Conservation (phyloP, 2,797 vertebrate genomes). For the Sciurus vulgaris region DNA sequence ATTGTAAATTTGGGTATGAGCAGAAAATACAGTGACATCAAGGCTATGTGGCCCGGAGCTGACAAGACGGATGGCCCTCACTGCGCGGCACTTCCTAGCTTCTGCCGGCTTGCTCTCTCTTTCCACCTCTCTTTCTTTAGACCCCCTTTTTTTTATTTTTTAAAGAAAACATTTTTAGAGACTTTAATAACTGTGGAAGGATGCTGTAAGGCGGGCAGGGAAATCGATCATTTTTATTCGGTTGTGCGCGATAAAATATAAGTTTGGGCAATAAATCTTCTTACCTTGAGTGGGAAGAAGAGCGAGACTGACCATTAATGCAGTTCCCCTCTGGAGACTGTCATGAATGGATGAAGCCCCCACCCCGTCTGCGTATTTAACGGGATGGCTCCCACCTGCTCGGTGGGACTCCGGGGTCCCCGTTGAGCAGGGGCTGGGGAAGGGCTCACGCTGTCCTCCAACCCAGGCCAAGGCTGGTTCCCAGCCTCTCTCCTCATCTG, state of each 20-base stretch:
- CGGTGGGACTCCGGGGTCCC: not conserved
- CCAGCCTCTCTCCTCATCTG: not conserved
- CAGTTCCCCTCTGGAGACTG: slow-evolving; percentile 62
- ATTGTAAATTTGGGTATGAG: slow-evolving; percentile 83
- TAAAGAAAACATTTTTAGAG: slow-evolving; percentile 86
- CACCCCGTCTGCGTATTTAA: slow-evolving; percentile 18
- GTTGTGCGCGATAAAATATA: slow-evolving; percentile 85
- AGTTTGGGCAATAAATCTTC: slow-evolving; percentile 84
- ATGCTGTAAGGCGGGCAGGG: slow-evolving; percentile 84
- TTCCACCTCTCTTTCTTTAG: slow-evolving; percentile 77
- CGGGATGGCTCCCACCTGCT: not conserved
- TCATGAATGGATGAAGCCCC: slow-evolving; percentile 67
- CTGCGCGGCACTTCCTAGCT: slow-evolving; percentile 78
- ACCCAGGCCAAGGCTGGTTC: too few species aligned
- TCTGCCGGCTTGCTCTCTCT: slow-evolving; percentile 63
- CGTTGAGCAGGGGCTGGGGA: not conserved
- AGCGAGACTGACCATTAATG: slow-evolving; percentile 69
- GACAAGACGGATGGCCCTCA: slow-evolving; percentile 86
- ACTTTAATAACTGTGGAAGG: slow-evolving; percentile 84
- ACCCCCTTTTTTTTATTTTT: not conserved
- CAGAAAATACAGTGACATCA: slow-evolving; percentile 87
- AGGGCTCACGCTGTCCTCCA: fast-evolving
- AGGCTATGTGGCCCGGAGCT: slow-evolving; percentile 85
- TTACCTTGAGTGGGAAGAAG: slow-evolving; percentile 85
- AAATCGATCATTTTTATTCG: slow-evolving; percentile 88